phyloP scores from a whole-genome alignment of 2,113 vertebrate species.

The Coryphaenoides rupestris region DNA sequence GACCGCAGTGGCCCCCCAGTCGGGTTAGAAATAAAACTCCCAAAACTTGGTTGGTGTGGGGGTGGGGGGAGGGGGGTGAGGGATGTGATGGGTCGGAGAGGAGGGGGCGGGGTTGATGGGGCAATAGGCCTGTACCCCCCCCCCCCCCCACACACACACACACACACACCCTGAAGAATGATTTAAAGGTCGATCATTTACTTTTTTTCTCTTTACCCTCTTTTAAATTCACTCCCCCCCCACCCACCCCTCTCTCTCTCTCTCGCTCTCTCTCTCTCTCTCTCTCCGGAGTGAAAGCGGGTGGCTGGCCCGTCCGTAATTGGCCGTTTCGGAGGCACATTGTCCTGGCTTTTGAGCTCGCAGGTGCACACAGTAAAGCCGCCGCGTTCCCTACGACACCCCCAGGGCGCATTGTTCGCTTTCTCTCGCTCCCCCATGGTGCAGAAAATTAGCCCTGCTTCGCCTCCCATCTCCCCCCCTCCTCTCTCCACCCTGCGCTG shows the following conservation, averaged over 20 bases:
- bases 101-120: slow-evolving; percentile 15
- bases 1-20: background rate
- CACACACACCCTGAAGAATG: slow-evolving; percentile 13
- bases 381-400: slow-evolving; percentile 68
- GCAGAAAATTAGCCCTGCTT: slow-evolving; percentile 69
- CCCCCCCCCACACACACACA: no score
- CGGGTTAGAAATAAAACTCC: slow-evolving; percentile 12
- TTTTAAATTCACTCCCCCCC: slow-evolving; percentile 65
- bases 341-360: slow-evolving; percentile 77
- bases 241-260: slow-evolving; percentile 21
- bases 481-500: no score
- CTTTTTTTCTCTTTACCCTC: slow-evolving; percentile 54
- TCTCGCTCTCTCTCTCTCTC: slow-evolving; percentile 14
- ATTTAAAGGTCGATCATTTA: slow-evolving; percentile 67
- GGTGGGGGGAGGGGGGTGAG: slow-evolving; percentile 4
- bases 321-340: slow-evolving; percentile 77
- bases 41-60: slow-evolving; percentile 11
- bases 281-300: slow-evolving; percentile 60
- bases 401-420: slow-evolving; percentile 73
- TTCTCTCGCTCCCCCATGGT: slow-evolving; percentile 67
- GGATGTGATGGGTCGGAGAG: slow-evolving; percentile 4
- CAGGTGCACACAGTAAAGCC: slow-evolving; percentile 81
- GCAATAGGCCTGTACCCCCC: background rate
- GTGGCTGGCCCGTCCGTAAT: slow-evolving; percentile 71
- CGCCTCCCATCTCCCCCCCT: slow-evolving; percentile 40